Evolutionary conservation across 2,113 vertebrate species (phyloP).

Genomic region (Lynx canadensis): DNA sequence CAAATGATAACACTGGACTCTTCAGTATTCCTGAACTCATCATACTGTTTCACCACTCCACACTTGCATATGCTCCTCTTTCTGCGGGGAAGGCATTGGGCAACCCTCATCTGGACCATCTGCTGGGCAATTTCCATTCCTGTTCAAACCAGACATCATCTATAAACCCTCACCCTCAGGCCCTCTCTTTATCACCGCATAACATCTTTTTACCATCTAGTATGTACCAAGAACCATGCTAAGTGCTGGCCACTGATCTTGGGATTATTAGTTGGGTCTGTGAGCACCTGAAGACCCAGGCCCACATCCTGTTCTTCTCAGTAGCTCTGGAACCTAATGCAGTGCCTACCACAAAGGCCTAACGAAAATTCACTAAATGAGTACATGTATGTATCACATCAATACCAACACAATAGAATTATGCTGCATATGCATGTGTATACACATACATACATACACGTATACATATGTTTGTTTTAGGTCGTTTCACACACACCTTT

Average conservation of each 20-base stretch:
- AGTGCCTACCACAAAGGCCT: not conserved
- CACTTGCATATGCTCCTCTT: not conserved
- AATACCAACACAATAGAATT: not conserved
- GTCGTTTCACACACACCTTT: conserved; percentile 9
- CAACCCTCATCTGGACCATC: not conserved
- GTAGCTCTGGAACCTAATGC: not conserved
- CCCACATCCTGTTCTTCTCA: not conserved
- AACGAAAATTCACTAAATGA: not conserved
- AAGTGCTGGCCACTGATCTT: not conserved
- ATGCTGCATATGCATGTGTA: not conserved
- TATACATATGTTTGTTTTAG: not conserved
- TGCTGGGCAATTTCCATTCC: conserved; percentile 33
- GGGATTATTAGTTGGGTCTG: not conserved
- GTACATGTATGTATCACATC: not conserved
- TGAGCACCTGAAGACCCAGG: not conserved
- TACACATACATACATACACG: not conserved
- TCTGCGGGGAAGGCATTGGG: not conserved
- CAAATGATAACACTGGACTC: not conserved
- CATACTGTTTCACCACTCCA: not conserved
- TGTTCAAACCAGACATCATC: conserved; percentile 13
- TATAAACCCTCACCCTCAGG: not conserved
- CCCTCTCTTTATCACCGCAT: conserved; percentile 4
- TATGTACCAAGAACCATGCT: not conserved
- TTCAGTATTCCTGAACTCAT: not conserved
- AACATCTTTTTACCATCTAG: conserved; percentile 17